A percentile compares a stretch with the other conserved stretches of the same genome.
Conservation (phyloP, 2,797 vertebrate species). For the Xerus rutilus region DNA sequence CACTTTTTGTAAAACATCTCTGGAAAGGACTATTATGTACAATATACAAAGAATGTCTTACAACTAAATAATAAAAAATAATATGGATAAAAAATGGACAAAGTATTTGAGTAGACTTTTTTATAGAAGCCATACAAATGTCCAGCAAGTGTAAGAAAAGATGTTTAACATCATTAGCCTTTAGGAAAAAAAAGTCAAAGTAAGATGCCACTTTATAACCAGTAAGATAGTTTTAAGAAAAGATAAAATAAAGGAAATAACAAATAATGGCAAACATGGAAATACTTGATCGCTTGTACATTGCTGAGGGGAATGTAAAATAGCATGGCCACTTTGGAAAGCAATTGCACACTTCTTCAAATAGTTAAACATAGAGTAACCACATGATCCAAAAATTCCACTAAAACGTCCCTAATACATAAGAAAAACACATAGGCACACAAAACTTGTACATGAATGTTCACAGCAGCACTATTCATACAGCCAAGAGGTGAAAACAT, state of each 20-base stretch:
- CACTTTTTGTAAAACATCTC: background rate
- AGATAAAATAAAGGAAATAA: background rate
- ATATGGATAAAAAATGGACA: background rate
- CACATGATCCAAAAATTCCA: background rate
- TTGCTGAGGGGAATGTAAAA: background rate
- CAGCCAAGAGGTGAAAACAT: background rate
- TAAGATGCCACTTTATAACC: background rate
- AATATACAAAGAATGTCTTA: background rate
- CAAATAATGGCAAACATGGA: background rate
- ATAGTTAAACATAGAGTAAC: background rate
- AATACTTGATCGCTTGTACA: background rate
- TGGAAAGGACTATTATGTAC: background rate
- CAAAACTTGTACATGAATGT: background rate
- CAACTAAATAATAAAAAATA: background rate
- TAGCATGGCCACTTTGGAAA: background rate
- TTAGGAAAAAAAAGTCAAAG: background rate
- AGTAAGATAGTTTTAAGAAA: background rate
- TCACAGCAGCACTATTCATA: background rate
- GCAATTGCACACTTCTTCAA: background rate
- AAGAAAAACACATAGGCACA: background rate
- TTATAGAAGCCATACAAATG: background rate
- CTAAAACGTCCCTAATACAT: background rate
- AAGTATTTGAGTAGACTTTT: background rate
- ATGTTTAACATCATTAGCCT: no score
- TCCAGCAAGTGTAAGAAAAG: no score